Evolutionary conservation across 2,113 vertebrate species (phyloP), one percentile per base, ranked within the genome.

Genomic region (Fulmarus glacialis): DNA sequence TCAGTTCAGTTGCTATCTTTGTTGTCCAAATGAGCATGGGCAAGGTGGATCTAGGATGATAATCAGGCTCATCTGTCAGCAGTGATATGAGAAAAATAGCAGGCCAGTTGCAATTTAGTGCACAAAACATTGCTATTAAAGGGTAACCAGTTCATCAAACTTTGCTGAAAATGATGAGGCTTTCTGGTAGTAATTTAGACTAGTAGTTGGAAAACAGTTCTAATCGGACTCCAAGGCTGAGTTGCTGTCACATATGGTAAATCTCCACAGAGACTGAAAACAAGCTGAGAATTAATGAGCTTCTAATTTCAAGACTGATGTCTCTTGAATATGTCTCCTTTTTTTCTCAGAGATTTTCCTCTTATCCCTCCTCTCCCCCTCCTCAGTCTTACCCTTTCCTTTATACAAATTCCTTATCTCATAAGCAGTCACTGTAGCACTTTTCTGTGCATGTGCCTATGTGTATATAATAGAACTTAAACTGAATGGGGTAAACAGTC

Each of bases 241-340:
- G 74, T 86, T 52, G 68, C 73, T 95, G 86, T 90, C 95, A 96
- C 72, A 36, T 93, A 43, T 3, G 34, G 74, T 90, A 90, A 97
- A 89, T 83, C 88, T 97, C 19, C 67, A 3, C 84, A 95, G 73
- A 96, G 56, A 79, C 55, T 77, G 95, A 96, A 78, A 93, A 89
- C 78, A 95, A 48, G 21, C 82, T 88, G 88, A 97, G 48, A 97
- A 93, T 96, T 93, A 96, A 94, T 92, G 84, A 96, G 66, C 55
- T 97, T 96, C 95, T 96, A 73, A 90, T 96, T 84, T 97, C 56
- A 94, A 67, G 66, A 94, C 29, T 60, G 58, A 53, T 83, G 34
- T 91, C 72, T 89, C 63, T 82, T 64, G 32, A 84, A 96, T 73
- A n/a, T 19, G n/a, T 43, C 48, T 71, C n/a, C 36, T 86, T 48